Evolutionary conservation across 2,113 vertebrate genomes (phyloP), one percentile per base, ranked within the genome.

Genomic region (Perca fluviatilis): DNA sequence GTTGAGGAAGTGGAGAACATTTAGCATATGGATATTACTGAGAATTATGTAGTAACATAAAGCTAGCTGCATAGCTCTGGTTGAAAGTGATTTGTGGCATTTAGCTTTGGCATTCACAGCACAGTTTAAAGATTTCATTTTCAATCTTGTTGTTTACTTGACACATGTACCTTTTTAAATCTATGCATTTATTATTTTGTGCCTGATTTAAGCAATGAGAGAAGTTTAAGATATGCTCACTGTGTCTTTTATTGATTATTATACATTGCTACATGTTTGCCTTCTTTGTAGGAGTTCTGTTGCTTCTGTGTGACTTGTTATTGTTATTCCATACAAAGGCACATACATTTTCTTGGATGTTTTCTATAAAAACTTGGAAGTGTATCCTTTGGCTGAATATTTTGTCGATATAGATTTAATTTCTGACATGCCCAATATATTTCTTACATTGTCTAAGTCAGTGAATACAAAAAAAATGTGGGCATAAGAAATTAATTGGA

Each of bases 181-280:
- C 85, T 86, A 85, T 88, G 88, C 89, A 90, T 90, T 81, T 57
- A 63, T 82, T 89, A 68, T 71, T 78, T 85, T 63, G 82, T 91
- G 81, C 82, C 87, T 88, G 30, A 74, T 78, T 79, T 69, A 16
- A 80, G 82, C 49, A 53, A 27, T 33, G 33, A 43, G 25, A 82
- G 12, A 54, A 53, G 9, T 62, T 43, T 40, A 66, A 79, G 10
- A 49, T 40, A 3, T 49, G 19, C 13, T 72, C 46, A 46, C 56
- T 43, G 14, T 53, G 30, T 81, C 19, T 46, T n/a, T 47, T 57
- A 36, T 16, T 53, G 6, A 43, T 77, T 13, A 56, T 54, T 79
- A 25, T 64, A 53, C 36, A 47, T 57, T 15, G 4, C 8, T 75
- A 27, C 30, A 81, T n/a, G 13, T 54, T 56, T 61, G 18, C 56